Evolutionary conservation across 2,888 invertebrate genomes (phyloP), one percentile per base, ranked within the genome.

Genomic region (Melipona bicolor): DNA sequence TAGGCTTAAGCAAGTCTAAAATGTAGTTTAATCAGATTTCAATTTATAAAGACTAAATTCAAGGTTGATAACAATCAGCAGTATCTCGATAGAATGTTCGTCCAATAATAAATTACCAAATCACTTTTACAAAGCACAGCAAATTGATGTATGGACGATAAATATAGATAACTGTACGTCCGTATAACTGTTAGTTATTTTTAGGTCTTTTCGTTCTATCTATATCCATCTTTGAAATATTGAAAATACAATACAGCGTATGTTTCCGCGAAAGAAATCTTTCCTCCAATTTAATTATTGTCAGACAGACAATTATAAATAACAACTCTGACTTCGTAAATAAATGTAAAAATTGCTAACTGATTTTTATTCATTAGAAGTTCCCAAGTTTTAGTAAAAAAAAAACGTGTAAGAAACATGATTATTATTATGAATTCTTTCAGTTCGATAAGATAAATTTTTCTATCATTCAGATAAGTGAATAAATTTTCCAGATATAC

Each of bases 131-230:
- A 32, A 32, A 32, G 11, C 17, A n/a, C 27, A 27, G 43, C 27
- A 75, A 79, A 68, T 54, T 21, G 43, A 54, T 43, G 4, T 24
- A 36, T 27, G 3, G 2, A 27, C 17, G 62, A 21, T 52, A 59
- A 50, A 81, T 81, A 77, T 71, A 77, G 77, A 21, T 52, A 24
- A 6, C 21, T 65, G 75, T 64, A 56, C 64, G 24, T 79, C 76
- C 69, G 21, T 43, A 27, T 27, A 27, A 27, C 27, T 27, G 27
- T 19, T 0, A 6, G 54, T 19, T 81, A 70, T 72, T 77, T 77
- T 67, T 43, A 43, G 52, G 19, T 32, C 52, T 13, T 77, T 32
- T 61, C 19, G 27, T 71, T 64, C 32, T 59, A 75, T 79, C 21
- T 67, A 77, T 43, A 27, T 17, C 13, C 21, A 56, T 68, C 43